phyloP scores from a whole-genome alignment of 2,888 invertebrate genomes.

The Lydus trimaculatus region DNA sequence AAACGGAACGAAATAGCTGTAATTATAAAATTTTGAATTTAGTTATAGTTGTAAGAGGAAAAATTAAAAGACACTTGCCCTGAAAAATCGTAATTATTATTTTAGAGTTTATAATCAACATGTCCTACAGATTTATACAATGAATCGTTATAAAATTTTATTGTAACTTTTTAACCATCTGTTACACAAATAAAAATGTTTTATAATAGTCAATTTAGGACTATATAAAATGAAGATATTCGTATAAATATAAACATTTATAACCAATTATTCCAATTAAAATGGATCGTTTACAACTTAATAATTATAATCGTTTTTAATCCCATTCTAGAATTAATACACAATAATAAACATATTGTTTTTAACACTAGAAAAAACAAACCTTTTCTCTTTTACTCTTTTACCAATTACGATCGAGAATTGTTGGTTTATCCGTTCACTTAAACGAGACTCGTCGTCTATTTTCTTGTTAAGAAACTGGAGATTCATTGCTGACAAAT shows the following conservation, averaged over 20 bases:
- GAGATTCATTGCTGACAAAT: conserved; percentile 7
- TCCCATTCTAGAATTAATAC: background rate
- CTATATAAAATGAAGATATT: background rate
- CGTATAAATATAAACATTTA: conserved; percentile 1
- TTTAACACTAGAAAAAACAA: background rate
- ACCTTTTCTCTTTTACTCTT: background rate
- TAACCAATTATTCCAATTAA: conserved; percentile 1
- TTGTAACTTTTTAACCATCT: background rate
- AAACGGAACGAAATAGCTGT: background rate
- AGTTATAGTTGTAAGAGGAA: background rate
- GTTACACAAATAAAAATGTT: background rate
- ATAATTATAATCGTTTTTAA: background rate
- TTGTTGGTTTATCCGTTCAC: background rate
- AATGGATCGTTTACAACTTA: background rate
- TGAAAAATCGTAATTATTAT: background rate
- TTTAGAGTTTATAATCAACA: background rate
- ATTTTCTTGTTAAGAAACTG: conserved; percentile 1
- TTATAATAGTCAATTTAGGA: conserved; percentile 6
- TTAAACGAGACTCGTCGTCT: background rate
- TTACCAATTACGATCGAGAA: background rate
- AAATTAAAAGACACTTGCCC: background rate
- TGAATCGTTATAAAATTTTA: background rate
- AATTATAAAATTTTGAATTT: background rate
- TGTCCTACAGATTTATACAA: background rate
- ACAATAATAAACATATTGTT: background rate